Base-by-base conservation (phyloP, 2,113 vertebrate species). In the Ophiodon elongatus region DNA sequence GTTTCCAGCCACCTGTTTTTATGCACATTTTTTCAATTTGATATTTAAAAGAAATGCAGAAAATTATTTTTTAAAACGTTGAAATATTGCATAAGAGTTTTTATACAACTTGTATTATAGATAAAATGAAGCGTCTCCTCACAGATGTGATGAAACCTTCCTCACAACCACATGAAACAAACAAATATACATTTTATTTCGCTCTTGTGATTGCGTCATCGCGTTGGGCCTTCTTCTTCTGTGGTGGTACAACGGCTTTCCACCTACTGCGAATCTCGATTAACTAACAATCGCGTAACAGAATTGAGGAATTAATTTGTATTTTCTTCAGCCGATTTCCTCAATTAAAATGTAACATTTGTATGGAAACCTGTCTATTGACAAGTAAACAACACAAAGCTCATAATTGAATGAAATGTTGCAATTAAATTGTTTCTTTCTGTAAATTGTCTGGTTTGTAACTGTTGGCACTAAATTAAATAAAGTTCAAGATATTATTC, bases 401-500 rank as follows among this genome's bases (percentile, higher is more conserved):
- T 47, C 8, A 21, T 29, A 17, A 59, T 5, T 80, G 4, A 17
- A 29, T 72, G 8, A 29, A 43, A 81, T 15, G 2, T 66, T 56
- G 45, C 8, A 29, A 25, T 31, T 47, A 7, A 62, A 50, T 9
- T 52, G 5, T 29, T 63, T 67, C 33, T 69, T 29, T 39, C 23
- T 73, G 59, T 52, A 33, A 10, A 10, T 59, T 14, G 64, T 64
- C 47, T 78, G 73, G 29, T 63, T 66, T 77, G 73, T 77, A 52
- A 43, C 29, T 14, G n/a, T 70, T 23, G 39, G 41, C 71, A 52
- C 31, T 52, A 64, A 69, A 66, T 33, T 0, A 86, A 77, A 78
- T 71, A 81, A 77, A 89, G 23, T n/a, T 66, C 41, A 73, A 23
- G 14, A 33, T 10, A 4, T 25, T 62, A 23, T 73, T 65, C 3